These are phyloP conservation scores for Drosophila meridiana DNA, from an alignment of 2,888 invertebrate species.

Conservation along the genomic window DNA sequence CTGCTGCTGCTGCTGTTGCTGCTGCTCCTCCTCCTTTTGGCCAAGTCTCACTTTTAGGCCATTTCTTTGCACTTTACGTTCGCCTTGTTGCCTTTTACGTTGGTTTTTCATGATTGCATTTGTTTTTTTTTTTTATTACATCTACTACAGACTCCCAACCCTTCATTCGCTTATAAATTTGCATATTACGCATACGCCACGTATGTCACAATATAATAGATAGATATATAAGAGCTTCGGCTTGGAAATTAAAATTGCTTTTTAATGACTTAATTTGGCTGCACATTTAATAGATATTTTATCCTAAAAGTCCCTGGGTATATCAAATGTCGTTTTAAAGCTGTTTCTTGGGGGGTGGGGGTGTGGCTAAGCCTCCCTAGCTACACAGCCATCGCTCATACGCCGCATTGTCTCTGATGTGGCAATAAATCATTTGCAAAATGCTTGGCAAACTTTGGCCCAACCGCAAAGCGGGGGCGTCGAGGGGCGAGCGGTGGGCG, in stretches of 20 bases:
- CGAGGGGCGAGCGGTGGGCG: not conserved
- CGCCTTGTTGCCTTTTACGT: constrained; percentile 44
- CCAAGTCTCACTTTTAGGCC: constrained; percentile 74
- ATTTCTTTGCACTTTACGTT: constrained; percentile 66
- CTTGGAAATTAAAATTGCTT: constrained; percentile 55
- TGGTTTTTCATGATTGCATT: constrained; percentile 73
- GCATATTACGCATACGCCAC: constrained; percentile 69
- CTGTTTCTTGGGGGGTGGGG: constrained; percentile 21
- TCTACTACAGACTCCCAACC: not conserved
- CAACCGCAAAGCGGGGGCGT: constrained; percentile 17
- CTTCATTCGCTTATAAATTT: constrained; percentile 44
- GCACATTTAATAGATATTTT: constrained; percentile 54
- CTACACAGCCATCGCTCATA: constrained; percentile 50
- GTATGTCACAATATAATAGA: not conserved
- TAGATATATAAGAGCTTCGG: not conserved
- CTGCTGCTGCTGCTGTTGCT: not conserved
- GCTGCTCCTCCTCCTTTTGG: not conserved
- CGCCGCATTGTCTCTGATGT: constrained; percentile 54
- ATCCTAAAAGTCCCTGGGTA: constrained; percentile 25
- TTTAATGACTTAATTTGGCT: constrained; percentile 74
- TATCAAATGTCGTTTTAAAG: constrained; percentile 70
- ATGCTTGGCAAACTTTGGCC: constrained; percentile 61
- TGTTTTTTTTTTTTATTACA: constrained; percentile 34
- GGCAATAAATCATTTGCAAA: constrained; percentile 72
- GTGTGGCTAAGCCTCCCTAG: constrained; percentile 6